phyloP scores from a whole-genome alignment of 1,140 invertebrate species.

The Meloidogyne hapla region DNA sequence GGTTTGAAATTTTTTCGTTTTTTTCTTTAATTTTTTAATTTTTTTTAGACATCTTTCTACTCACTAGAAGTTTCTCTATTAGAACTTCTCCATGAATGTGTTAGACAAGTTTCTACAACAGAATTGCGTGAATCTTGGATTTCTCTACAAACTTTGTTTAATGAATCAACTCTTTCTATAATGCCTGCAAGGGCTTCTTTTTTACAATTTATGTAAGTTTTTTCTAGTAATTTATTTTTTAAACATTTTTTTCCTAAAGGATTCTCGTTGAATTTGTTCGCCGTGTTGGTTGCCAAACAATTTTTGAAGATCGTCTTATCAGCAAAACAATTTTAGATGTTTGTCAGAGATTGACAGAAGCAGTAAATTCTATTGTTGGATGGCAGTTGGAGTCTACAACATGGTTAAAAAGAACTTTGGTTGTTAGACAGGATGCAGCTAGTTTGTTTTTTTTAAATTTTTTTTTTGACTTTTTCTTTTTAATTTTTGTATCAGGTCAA shows the following conservation, averaged over 20 bases:
- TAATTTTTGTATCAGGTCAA: constrained; percentile 2
- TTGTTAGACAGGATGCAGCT: constrained; percentile 76
- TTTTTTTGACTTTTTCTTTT: neutral
- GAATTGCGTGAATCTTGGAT: constrained; percentile 79
- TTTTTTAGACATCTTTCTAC: constrained; percentile 66
- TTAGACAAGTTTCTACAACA: constrained; percentile 70
- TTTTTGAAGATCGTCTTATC: constrained; percentile 79
- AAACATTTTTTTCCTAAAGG: constrained; percentile 58
- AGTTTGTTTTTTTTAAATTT: constrained; percentile 15
- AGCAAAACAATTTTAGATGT: constrained; percentile 71
- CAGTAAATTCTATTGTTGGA: constrained; percentile 80
- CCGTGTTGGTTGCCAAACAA: constrained; percentile 75
- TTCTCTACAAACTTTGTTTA: constrained; percentile 76
- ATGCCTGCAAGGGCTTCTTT: constrained; percentile 78
- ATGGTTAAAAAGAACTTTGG: constrained; percentile 82
- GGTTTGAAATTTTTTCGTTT: neutral
- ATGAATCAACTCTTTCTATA: constrained; percentile 71
- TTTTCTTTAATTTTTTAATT: neutral
- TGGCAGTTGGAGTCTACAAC: constrained; percentile 85
- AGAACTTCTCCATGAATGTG: constrained; percentile 74
- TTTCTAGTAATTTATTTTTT: too few species aligned
- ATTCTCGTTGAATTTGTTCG: constrained; percentile 83
- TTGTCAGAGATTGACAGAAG: constrained; percentile 75
- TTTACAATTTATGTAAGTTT: constrained; percentile 73
- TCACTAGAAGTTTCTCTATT: constrained; percentile 71